A percentile compares a stretch with the other conserved stretches of the same genome.
phyloP scores from a whole-genome alignment of 2,888 invertebrate genomes.

The Apamea epomidion region DNA sequence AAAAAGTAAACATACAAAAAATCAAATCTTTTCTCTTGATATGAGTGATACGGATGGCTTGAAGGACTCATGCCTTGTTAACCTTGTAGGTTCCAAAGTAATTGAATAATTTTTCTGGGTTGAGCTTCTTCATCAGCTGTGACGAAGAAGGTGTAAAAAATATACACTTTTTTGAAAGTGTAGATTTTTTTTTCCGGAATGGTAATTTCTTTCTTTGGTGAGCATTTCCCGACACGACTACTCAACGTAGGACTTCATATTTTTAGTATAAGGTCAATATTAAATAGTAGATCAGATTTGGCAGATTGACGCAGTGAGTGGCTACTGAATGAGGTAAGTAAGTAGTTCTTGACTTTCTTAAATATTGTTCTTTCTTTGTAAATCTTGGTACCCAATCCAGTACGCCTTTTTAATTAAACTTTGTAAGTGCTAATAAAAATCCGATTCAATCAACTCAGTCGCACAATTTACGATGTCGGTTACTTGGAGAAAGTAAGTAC shows the following conservation, averaged over 20 bases:
- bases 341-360: slow-evolving; percentile 30
- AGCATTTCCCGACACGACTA: not conserved
- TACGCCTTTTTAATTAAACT: slow-evolving; percentile 41
- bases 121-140: not conserved
- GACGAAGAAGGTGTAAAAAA: no score
- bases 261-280: not conserved
- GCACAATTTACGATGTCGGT: slow-evolving; percentile 55
- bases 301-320: not conserved
- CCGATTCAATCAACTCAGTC: slow-evolving; percentile 50
- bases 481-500: slow-evolving; percentile 52
- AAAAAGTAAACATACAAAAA: not conserved
- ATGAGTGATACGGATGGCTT: not conserved
- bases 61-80: no score
- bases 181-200: not conserved
- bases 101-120: not conserved
- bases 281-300: not conserved
- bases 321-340: not conserved
- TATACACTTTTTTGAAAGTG: not conserved
- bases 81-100: not conserved
- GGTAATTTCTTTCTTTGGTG: not conserved
- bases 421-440: slow-evolving; percentile 53
- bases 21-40: not conserved
- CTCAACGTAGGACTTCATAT: not conserved
- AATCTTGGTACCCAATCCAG: slow-evolving; percentile 29
- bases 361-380: slow-evolving; percentile 1